Evolutionary conservation across 1,140 invertebrate genomes (phyloP), one percentile per base, ranked within the genome.

Genomic region (Ceratitis capitata): DNA sequence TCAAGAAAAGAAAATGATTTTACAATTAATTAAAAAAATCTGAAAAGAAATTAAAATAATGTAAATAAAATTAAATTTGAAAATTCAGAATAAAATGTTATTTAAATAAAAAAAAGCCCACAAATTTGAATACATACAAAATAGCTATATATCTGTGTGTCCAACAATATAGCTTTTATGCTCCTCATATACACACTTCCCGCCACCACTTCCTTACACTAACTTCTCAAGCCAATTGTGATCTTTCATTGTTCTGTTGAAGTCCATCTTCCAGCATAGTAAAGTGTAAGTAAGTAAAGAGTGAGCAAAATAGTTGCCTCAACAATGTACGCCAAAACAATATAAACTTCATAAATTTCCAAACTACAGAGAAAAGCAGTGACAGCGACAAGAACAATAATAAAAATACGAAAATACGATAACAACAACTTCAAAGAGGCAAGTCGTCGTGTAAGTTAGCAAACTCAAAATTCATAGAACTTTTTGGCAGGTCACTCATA

Each of bases 271-370:
- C n/a, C 1, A 23, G 16, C 0, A 23, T 12, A 7, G 2, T 19
- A 6, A 19, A 0, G 42, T n/a, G 69, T 5, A n/a, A 14, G 12
- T 26, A 9, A 39, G 69, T 23, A 26, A 45, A 23, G 39, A 42
- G n/a, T 19, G 7, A n/a, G 45, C 6, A 78, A 78, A 78, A 78
- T 78, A 78, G 39, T n/a, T 45, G 39, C 69, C n/a, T 42, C 39
- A 35, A 78, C 69, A 45, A 78, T 39, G 12, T 45, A 39, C 39
- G 39, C 69, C 69, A 78, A 78, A 78, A 78, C 69, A 78, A 78
- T 78, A 78, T 78, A 78, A 47, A 78, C 69, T 78, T 78, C 39
- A 78, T 78, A 78, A 78, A 78, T 78, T 78, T 78, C 10, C 69
- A 78, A 78, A 78, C 39, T 4, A 69, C 32, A n/a, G 35, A 39